phyloP scores from a whole-genome alignment of 2,797 vertebrate genomes.

The Urosaurus nigricauda region DNA sequence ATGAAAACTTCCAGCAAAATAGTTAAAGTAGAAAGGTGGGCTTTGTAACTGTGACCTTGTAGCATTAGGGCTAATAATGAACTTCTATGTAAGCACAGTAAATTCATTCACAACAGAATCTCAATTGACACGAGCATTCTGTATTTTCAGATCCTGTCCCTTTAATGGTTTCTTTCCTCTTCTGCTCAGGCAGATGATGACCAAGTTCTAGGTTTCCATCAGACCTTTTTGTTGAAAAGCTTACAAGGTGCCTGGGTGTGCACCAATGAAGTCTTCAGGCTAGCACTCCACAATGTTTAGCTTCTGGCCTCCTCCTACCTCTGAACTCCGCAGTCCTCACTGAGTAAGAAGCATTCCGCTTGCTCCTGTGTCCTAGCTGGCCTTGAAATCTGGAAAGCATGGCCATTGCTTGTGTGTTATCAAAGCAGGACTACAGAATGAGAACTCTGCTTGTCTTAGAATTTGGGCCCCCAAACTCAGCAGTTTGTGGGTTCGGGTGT shows the following conservation, averaged over 20 bases:
- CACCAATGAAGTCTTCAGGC: slow-evolving; percentile 86
- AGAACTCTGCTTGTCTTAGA: slow-evolving; percentile 8
- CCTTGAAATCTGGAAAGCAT: slow-evolving; percentile 59
- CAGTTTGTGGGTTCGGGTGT: no score
- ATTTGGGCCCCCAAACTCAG: slow-evolving; percentile 9
- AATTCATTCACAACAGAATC: not conserved
- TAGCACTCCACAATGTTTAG: slow-evolving; percentile 83
- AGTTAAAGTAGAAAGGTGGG: not conserved
- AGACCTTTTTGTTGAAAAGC: slow-evolving; percentile 84
- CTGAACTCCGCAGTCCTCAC: slow-evolving; percentile 66
- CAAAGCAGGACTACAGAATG: slow-evolving; percentile 17
- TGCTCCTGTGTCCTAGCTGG: slow-evolving; percentile 10
- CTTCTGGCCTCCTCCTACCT: slow-evolving; percentile 60
- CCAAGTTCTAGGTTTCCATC: slow-evolving; percentile 85
- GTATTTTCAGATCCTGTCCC: slow-evolving; percentile 4
- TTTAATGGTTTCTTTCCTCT: slow-evolving; percentile 61
- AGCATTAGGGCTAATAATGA: not conserved
- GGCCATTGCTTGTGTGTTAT: slow-evolving; percentile 53
- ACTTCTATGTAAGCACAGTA: not conserved
- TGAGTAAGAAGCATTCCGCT: slow-evolving; percentile 76
- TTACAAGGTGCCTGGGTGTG: slow-evolving; percentile 81
- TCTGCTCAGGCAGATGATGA: slow-evolving; percentile 82
- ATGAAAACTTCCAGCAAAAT: not conserved
- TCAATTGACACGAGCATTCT: not conserved
- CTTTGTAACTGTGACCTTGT: not conserved